phyloP scores from a whole-genome alignment of 2,888 invertebrate species.

The Diaphora mendica region DNA sequence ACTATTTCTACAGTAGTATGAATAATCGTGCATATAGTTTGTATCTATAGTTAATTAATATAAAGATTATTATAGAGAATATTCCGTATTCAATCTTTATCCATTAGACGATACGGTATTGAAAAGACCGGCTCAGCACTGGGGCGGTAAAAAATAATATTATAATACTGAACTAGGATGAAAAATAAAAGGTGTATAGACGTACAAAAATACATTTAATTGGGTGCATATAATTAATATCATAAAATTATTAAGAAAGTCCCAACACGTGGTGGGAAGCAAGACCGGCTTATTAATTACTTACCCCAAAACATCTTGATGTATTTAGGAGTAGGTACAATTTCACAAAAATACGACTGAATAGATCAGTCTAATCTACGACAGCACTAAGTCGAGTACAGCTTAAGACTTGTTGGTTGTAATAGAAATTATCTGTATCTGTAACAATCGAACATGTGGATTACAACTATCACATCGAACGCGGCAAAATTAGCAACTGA shows the following conservation, averaged over 20 bases:
- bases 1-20: neutral
- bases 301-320: constrained; percentile 84
- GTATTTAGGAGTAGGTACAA: constrained; percentile 28
- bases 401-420: constrained; percentile 19
- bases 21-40: neutral
- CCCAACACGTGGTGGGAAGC: constrained; percentile 77
- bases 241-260: constrained; percentile 1
- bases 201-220: neutral
- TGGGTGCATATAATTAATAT: neutral
- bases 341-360: constrained; percentile 26
- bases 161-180: neutral
- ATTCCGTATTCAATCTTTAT: neutral
- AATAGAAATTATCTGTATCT: constrained; percentile 11
- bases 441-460: constrained; percentile 39
- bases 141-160: neutral
- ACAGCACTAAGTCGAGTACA: constrained; percentile 18
- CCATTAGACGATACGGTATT: neutral
- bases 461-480: constrained; percentile 39
- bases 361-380: constrained; percentile 20
- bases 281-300: constrained; percentile 56
- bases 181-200: neutral
- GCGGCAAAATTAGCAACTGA: constrained; percentile 50
- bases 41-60: neutral
- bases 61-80: neutral
- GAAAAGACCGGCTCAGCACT: neutral